phyloP scores from a whole-genome alignment of 2,113 vertebrate species.

The Psammodynastes pulverulentus region DNA sequence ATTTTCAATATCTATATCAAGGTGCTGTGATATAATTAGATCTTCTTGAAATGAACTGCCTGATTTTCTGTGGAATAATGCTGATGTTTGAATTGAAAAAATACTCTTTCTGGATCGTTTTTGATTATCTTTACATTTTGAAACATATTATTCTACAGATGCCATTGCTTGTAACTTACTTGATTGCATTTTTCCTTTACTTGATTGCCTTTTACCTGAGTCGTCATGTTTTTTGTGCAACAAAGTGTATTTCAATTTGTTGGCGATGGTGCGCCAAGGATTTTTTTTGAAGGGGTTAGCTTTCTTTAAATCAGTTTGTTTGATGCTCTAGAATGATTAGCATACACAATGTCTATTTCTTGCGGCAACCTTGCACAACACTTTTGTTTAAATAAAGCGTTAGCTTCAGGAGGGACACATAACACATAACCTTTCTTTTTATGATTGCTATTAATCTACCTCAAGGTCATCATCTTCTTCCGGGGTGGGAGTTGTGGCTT shows the following conservation, averaged over 20 bases:
- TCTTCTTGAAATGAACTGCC: not conserved
- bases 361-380: not conserved
- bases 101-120: not conserved
- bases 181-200: not conserved
- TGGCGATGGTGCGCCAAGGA: not conserved
- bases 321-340: not conserved
- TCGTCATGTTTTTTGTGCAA: not conserved
- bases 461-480: not conserved
- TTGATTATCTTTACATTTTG: not conserved
- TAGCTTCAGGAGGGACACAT: not conserved
- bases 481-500: not conserved
- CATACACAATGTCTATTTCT: not conserved
- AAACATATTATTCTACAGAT: not conserved
- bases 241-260: not conserved
- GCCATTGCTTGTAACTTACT: not conserved
- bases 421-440: not conserved
- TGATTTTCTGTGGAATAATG: not conserved
- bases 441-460: not conserved
- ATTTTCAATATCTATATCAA: not conserved
- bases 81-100: not conserved
- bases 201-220: not conserved
- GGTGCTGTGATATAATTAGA: not conserved
- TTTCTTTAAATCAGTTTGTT: not conserved
- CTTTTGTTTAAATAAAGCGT: not conserved
- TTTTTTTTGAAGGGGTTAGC: not conserved